These are phyloP conservation scores for Nezara viridula DNA, from an alignment of 2,888 invertebrate genomes.

Conservation along the genomic window DNA sequence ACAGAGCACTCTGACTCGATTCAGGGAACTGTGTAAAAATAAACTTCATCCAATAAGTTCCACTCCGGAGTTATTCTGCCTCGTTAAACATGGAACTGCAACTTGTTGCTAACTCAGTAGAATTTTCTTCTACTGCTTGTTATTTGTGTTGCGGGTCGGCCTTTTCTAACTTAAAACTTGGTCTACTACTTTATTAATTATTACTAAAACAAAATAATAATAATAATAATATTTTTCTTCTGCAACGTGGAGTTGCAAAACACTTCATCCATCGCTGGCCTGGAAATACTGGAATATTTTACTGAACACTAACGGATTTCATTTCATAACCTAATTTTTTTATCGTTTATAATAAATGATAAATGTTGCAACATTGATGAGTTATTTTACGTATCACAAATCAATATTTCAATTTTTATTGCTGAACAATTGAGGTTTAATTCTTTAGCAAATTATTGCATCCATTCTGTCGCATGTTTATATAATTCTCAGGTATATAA, in stretches of 20 bases:
- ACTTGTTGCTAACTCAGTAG: conserved; percentile 40
- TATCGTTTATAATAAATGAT: no score
- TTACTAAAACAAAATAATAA: neutral
- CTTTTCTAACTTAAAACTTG: neutral
- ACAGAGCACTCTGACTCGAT: neutral
- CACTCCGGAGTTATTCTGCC: conserved; percentile 33
- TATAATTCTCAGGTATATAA: no score
- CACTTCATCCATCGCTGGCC: neutral
- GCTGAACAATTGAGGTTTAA: no score
- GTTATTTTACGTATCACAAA: no score
- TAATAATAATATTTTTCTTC: neutral
- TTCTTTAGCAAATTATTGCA: no score
- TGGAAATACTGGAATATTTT: neutral
- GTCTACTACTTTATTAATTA: conserved; percentile 8
- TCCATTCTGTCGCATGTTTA: no score
- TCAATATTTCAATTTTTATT: no score
- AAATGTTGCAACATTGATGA: no score
- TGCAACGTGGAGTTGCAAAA: neutral
- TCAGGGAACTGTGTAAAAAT: conserved; percentile 22
- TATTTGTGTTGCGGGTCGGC: conserved; percentile 20
- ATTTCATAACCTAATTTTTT: no score
- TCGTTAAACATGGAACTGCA: conserved; percentile 40
- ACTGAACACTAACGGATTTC: no score
- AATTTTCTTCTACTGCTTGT: conserved; percentile 17
- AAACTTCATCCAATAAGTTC: conserved; percentile 33